A percentile compares a stretch with the other conserved stretches of the same genome.
These are phyloP conservation scores for Chlorodrepanis virens DNA, from an alignment of 2,113 vertebrate species.

Conservation along the genomic window DNA sequence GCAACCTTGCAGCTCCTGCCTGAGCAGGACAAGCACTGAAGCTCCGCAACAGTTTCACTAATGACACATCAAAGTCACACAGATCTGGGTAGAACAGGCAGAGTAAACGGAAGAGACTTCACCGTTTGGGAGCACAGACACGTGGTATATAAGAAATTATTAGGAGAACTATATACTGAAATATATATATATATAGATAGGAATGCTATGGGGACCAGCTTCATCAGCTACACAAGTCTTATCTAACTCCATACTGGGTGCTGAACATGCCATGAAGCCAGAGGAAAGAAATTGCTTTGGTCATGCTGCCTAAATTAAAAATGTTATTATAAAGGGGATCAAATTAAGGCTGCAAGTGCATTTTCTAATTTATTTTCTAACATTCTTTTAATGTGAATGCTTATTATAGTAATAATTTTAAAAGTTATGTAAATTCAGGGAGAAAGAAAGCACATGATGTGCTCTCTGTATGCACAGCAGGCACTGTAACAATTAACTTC, in stretches of 20 bases:
- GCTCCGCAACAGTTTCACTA: background rate
- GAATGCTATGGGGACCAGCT: background rate
- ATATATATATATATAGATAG: background rate
- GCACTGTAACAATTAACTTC: background rate
- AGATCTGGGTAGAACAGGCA: background rate
- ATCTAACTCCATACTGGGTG: background rate
- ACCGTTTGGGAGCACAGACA: background rate
- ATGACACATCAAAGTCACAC: background rate
- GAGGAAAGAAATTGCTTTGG: background rate
- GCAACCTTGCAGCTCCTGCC: background rate
- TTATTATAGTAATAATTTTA: background rate
- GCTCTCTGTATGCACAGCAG: background rate
- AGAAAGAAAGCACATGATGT: background rate
- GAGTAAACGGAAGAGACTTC: background rate
- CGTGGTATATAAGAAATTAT: background rate
- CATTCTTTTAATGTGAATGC: background rate
- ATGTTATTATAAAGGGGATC: background rate
- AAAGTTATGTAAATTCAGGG: background rate
- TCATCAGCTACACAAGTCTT: background rate
- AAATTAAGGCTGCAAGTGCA: background rate
- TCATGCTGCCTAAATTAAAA: background rate
- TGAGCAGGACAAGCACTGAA: background rate
- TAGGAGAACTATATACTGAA: background rate
- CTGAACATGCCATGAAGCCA: background rate
- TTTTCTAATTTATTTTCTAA: constrained; percentile 10